These are phyloP conservation scores for Eretmocerus hayati DNA, from an alignment of 2,888 invertebrate genomes.

Conservation along the genomic window DNA sequence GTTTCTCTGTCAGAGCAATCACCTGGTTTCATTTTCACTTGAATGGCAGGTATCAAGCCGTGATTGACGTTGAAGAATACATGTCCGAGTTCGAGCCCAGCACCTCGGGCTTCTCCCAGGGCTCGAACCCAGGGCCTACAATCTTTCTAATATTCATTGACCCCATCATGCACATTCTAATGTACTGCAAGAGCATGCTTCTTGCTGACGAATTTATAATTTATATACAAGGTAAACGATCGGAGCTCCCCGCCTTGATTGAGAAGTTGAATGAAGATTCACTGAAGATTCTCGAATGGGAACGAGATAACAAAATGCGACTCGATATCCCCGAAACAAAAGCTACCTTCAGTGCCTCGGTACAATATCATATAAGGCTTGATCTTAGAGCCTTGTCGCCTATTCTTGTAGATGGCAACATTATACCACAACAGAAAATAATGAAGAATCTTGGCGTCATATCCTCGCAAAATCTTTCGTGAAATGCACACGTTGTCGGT, in stretches of 20 bases:
- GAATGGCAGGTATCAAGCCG: no score
- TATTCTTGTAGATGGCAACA: neutral
- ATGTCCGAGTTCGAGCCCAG: neutral
- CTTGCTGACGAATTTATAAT: constrained; percentile 1
- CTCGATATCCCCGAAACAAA: neutral
- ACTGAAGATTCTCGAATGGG: neutral
- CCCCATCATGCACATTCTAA: neutral
- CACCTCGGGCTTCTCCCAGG: neutral
- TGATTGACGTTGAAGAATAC: no score
- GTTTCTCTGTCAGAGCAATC: no score
- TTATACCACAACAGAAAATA: neutral
- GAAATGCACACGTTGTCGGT: neutral
- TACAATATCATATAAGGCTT: neutral
- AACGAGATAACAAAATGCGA: neutral
- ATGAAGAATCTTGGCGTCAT: neutral
- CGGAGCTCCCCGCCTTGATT: neutral
- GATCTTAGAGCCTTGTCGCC: neutral
- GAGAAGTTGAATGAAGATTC: neutral
- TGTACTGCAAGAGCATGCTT: neutral
- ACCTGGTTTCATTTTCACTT: no score
- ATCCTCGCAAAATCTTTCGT: neutral
- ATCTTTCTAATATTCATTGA: neutral
- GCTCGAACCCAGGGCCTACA: neutral
- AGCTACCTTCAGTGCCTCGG: neutral
- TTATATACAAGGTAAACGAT: neutral